Percentiles rank a stretch among this genome's conserved stretches.
phyloP scores from a whole-genome alignment of 1,140 invertebrate genomes.

The Caerostris darwini region DNA sequence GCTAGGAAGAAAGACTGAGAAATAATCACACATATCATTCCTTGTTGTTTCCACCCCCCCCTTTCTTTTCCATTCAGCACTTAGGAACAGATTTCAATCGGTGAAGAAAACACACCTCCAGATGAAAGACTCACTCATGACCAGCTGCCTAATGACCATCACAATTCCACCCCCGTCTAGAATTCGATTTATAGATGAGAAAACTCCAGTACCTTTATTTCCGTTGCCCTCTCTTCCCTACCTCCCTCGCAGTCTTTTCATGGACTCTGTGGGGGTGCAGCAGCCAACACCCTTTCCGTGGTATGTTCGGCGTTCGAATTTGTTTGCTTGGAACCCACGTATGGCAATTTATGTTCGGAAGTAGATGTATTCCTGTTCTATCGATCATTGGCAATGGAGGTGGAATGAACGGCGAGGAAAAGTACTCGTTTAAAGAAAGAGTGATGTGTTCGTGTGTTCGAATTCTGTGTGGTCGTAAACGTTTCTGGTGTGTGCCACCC shows the following conservation, averaged over 20 bases:
- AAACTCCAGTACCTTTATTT: conserved; percentile 20
- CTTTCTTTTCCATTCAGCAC: not conserved
- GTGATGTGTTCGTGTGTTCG: not conserved
- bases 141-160: conserved; percentile 34
- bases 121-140: conserved; percentile 20
- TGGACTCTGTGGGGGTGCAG: conserved; percentile 2
- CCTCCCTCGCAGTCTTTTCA: not conserved
- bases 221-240: not conserved
- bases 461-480: not conserved
- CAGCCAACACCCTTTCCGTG: not conserved
- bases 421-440: conserved; percentile 22
- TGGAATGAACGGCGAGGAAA: not conserved
- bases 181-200: conserved; percentile 41
- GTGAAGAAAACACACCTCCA: conserved; percentile 14
- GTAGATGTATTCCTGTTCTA: conserved; percentile 26
- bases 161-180: conserved; percentile 3
- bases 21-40: conserved; percentile 15
- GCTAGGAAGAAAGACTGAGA: not conserved
- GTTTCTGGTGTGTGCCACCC: not conserved
- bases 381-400: not conserved
- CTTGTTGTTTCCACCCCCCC: not conserved
- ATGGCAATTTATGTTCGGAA: not conserved
- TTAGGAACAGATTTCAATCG: conserved; percentile 37
- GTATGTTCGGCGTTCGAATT: not conserved
- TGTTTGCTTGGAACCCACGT: not conserved